These are phyloP conservation scores for Caenorhabditis uteleia DNA, from an alignment of 2,888 invertebrate species.

Conservation along the genomic window DNA sequence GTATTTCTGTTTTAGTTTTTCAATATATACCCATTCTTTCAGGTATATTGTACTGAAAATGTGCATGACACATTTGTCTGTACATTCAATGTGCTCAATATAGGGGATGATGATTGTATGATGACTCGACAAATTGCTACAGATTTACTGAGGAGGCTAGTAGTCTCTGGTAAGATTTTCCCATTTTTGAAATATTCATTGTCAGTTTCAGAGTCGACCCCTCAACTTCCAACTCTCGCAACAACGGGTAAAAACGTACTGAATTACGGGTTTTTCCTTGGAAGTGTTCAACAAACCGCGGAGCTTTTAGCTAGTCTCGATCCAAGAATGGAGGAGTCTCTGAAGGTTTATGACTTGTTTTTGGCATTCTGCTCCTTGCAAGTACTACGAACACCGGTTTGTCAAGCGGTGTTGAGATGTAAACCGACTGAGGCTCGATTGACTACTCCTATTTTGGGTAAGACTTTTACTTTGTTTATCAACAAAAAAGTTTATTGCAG, in stretches of 20 bases:
- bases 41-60: slow-evolving; percentile 68
- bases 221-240: slow-evolving; percentile 52
- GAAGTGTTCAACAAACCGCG: slow-evolving; percentile 56
- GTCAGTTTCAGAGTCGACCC: no score
- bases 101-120: slow-evolving; percentile 64
- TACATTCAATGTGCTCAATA: slow-evolving; percentile 71
- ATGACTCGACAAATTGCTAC: slow-evolving; percentile 70
- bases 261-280: slow-evolving; percentile 56
- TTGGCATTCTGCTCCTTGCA: slow-evolving; percentile 69
- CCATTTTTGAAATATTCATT: neutral
- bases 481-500: slow-evolving; percentile 3
- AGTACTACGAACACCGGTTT: slow-evolving; percentile 58
- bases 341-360: slow-evolving; percentile 70
- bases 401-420: slow-evolving; percentile 45
- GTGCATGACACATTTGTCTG: slow-evolving; percentile 71
- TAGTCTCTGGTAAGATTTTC: slow-evolving; percentile 51
- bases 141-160: slow-evolving; percentile 70
- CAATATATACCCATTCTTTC: slow-evolving; percentile 6
- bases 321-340: slow-evolving; percentile 55
- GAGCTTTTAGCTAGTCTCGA: slow-evolving; percentile 53
- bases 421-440: slow-evolving; percentile 38
- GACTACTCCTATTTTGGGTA: slow-evolving; percentile 39
- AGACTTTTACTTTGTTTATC: neutral
- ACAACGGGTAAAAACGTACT: slow-evolving; percentile 57
- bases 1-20: slow-evolving; percentile 6